A percentile compares a stretch with the other conserved stretches of the same genome.
phyloP scores from a whole-genome alignment of 2,113 vertebrate genomes.

The Ictalurus punctatus region DNA sequence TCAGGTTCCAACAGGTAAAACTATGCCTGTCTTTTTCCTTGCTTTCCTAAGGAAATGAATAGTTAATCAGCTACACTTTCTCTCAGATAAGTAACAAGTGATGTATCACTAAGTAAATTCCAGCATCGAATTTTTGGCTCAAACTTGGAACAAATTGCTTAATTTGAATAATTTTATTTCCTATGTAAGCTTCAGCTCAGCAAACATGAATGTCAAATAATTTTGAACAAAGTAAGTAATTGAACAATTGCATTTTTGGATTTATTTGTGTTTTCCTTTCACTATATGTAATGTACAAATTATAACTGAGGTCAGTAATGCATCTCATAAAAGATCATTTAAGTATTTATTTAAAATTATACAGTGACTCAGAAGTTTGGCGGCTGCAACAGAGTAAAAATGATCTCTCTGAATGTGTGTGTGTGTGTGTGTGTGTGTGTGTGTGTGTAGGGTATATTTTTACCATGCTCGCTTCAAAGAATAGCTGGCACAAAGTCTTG shows the following conservation, averaged over 20 bases:
- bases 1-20: constrained; percentile 58
- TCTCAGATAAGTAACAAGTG: background rate
- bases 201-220: too few relatives aligned
- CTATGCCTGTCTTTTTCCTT: constrained; percentile 31
- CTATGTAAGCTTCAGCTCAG: background rate
- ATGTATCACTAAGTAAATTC: constrained; percentile 2
- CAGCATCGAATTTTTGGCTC: background rate
- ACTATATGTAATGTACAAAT: background rate
- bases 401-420: constrained; percentile 37
- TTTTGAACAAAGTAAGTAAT: background rate
- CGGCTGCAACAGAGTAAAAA: constrained; percentile 45
- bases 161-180: background rate
- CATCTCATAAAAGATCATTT: constrained; percentile 42
- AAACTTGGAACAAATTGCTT: background rate
- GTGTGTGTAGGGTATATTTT: constrained; percentile 46
- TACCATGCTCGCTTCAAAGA: constrained; percentile 52
- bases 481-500: constrained; percentile 56
- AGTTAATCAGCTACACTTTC: constrained; percentile 56
- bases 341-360: constrained; percentile 53
- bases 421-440: constrained; percentile 34
- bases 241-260: background rate
- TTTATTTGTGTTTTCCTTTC: background rate
- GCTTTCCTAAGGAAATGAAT: constrained; percentile 56
- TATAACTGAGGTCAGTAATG: constrained; percentile 22
- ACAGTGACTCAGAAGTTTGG: constrained; percentile 51